Conservation (phyloP, 1,140 invertebrate genomes). For the Macrosteles quadrilineatus region DNA sequence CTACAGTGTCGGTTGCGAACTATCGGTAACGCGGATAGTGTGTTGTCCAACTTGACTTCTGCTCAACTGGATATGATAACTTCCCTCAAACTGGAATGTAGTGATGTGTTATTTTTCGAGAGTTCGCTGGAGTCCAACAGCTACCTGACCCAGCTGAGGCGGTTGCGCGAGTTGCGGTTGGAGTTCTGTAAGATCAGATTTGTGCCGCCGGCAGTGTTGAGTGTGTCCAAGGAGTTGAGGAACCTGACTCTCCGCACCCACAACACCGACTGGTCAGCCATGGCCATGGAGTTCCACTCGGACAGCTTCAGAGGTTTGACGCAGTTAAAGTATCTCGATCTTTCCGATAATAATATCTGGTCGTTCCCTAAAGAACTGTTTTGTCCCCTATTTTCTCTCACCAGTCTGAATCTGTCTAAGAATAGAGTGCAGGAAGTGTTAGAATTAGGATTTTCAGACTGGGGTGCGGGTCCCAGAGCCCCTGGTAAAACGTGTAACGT, state of each 20-base stretch:
- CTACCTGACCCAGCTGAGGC: constrained; percentile 65
- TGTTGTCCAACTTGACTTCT: constrained; percentile 66
- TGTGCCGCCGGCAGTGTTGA: constrained; percentile 67
- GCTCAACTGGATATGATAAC: constrained; percentile 65
- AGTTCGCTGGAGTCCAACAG: constrained; percentile 64
- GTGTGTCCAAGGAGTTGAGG: constrained; percentile 65
- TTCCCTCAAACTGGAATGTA: constrained; percentile 72
- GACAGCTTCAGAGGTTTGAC: constrained; percentile 68
- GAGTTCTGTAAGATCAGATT: constrained; percentile 78
- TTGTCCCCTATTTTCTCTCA: constrained; percentile 69
- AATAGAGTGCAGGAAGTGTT: constrained; percentile 78
- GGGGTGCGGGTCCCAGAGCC: constrained; percentile 52
- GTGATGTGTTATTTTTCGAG: constrained; percentile 77
- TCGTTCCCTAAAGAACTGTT: constrained; percentile 70
- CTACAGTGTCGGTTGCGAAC: constrained; percentile 71
- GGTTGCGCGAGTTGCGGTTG: constrained; percentile 67
- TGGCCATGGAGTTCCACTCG: constrained; percentile 71
- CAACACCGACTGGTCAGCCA: constrained; percentile 79
- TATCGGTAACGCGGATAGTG: constrained; percentile 66
- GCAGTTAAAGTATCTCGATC: constrained; percentile 68
- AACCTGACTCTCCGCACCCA: constrained; percentile 69
- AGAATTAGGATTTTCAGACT: constrained; percentile 69
- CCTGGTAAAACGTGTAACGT: constrained; percentile 61
- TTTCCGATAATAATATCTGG: constrained; percentile 81
- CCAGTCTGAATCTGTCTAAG: constrained; percentile 69